These are phyloP conservation scores for Sweltsa coloradensis DNA, from an alignment of 1,140 invertebrate genomes.

Conservation along the genomic window DNA sequence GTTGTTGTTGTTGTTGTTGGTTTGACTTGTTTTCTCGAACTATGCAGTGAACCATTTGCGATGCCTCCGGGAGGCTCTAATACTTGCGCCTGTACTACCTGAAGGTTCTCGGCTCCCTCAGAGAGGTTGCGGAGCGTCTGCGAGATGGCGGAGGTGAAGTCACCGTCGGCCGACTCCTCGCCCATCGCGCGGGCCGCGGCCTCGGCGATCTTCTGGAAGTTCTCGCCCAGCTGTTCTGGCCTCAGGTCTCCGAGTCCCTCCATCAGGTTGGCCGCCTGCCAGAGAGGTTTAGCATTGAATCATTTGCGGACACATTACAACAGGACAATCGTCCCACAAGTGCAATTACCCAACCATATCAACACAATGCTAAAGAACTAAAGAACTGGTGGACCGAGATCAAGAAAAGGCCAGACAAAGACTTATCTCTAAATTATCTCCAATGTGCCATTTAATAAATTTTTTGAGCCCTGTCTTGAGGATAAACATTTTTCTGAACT, in stretches of 20 bases:
- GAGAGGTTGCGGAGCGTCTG: constrained; percentile 34
- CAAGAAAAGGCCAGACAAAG: background rate
- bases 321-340: no score
- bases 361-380: background rate
- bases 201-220: constrained; percentile 33
- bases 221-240: constrained; percentile 13
- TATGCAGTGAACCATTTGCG: no score
- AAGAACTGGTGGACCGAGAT: constrained; percentile 26
- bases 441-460: background rate
- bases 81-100: constrained; percentile 25
- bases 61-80: no score
- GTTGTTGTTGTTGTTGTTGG: no score
- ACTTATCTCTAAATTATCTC: background rate
- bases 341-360: no score
- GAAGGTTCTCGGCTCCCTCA: constrained; percentile 32
- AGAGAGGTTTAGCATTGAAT: no score
- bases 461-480: background rate
- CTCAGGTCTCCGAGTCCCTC: no score
- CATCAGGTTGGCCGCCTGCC: no score
- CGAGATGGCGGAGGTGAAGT: constrained; percentile 31
- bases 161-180: constrained; percentile 19
- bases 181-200: constrained; percentile 20
- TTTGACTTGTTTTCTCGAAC: no score
- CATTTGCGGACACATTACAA: no score
- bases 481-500: constrained; percentile 16